These are phyloP conservation scores for Fulica atra DNA, from an alignment of 2,113 vertebrate genomes.

Conservation along the genomic window DNA sequence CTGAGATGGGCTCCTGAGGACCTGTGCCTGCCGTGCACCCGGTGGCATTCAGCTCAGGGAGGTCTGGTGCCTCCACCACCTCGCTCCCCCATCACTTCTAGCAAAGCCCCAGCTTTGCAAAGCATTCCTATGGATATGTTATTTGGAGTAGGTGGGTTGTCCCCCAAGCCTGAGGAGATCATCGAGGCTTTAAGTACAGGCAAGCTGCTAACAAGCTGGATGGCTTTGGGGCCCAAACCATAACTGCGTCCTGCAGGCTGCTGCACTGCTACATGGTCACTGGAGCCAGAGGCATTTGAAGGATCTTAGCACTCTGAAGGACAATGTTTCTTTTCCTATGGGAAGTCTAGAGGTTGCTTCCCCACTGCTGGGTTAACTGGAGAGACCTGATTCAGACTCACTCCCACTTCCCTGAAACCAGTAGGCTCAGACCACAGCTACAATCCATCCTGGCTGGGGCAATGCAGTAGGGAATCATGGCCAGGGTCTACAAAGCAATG, in stretches of 20 bases:
- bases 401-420: neutral
- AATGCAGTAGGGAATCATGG: neutral
- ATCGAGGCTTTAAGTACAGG: neutral
- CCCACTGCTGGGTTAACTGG: neutral
- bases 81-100: neutral
- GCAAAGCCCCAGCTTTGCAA: neutral
- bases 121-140: neutral
- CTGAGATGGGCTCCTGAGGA: neutral
- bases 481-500: neutral
- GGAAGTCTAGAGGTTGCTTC: neutral
- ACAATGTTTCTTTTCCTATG: neutral
- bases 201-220: neutral
- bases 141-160: neutral
- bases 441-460: neutral
- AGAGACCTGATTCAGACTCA: neutral
- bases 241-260: neutral
- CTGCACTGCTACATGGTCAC: no score
- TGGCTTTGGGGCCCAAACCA: neutral
- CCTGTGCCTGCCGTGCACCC: fast-evolving
- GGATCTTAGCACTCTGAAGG: neutral
- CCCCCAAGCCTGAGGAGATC: neutral
- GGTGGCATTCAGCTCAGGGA: fast-evolving
- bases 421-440: neutral
- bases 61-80: neutral
- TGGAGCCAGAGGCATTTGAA: neutral